Percentiles rank a stretch among this genome's conserved stretches.
Conservation (phyloP, 2,113 vertebrate species). For the Beaufortia kweichowensis region DNA sequence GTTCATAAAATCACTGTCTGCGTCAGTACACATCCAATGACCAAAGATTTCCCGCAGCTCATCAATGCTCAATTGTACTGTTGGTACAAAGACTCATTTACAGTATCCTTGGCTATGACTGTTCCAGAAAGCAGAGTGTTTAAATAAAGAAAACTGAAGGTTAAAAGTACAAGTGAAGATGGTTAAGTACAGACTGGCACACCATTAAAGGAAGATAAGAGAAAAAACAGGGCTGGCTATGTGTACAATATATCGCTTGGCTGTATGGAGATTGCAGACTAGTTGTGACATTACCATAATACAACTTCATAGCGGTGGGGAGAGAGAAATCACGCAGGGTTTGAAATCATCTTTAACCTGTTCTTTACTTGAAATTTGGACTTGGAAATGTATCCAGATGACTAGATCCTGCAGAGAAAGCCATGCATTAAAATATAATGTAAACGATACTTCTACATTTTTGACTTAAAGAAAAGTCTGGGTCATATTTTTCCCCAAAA, state of each 20-base stretch:
- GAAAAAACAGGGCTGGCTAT: not conserved
- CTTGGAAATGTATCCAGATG: not conserved
- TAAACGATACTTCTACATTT: not conserved
- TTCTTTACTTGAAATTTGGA: not conserved
- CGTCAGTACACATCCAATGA: not conserved
- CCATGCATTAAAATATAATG: too few relatives aligned
- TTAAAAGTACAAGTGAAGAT: not conserved
- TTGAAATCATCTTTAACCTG: not conserved
- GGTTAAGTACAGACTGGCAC: not conserved
- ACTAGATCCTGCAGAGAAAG: not conserved
- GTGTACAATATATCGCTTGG: conserved; percentile 24
- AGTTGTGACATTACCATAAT: conserved; percentile 25
- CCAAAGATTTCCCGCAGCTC: not conserved
- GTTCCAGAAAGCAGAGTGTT: not conserved
- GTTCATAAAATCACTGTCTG: not conserved
- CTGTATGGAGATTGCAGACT: conserved; percentile 18
- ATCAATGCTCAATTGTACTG: not conserved
- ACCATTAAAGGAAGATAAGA: not conserved
- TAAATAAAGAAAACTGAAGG: conserved; percentile 18
- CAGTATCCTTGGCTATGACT: not conserved
- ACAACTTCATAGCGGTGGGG: not conserved
- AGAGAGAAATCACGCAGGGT: not conserved
- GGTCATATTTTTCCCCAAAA: too few relatives aligned
- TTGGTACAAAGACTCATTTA: not conserved
- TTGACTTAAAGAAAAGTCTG: not conserved